phyloP scores from a whole-genome alignment of 1,140 invertebrate genomes.

The Apis dorsata region DNA sequence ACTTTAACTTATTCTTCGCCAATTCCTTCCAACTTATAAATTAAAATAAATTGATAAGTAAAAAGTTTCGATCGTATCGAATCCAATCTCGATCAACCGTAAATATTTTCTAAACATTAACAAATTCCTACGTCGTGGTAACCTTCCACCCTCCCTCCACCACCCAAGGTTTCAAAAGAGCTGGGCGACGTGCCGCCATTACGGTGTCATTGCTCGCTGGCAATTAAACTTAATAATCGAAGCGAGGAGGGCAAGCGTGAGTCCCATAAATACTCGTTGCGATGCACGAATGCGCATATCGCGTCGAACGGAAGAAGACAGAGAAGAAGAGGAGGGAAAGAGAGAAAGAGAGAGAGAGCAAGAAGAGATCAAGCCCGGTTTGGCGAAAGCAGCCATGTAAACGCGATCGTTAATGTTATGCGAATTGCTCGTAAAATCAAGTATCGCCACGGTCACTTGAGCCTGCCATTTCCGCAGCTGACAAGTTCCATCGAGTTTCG shows the following conservation, averaged over 20 bases:
- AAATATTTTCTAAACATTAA: neutral
- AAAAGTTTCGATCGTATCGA: no score
- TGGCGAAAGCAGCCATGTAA: slow-evolving; percentile 15
- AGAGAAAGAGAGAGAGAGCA: neutral
- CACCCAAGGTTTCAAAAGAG: neutral
- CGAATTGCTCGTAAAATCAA: slow-evolving; percentile 40
- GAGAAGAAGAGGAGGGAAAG: neutral
- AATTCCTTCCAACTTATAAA: no score
- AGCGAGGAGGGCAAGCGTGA: neutral
- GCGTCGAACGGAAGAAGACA: neutral
- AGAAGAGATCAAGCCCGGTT: neutral
- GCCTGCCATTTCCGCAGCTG: slow-evolving; percentile 60
- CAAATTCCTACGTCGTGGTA: neutral
- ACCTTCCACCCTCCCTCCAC: no score
- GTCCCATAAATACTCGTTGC: neutral
- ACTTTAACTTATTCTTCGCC: no score
- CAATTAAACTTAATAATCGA: slow-evolving; percentile 41
- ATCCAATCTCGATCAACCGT: neutral
- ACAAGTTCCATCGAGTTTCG: slow-evolving; percentile 62
- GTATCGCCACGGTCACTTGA: slow-evolving; percentile 55
- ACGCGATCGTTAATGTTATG: slow-evolving; percentile 32
- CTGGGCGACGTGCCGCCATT: neutral
- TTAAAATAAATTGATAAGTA: no score
- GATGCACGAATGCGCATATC: neutral
- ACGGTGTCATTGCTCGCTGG: slow-evolving; percentile 15